These are phyloP conservation scores for Yponomeuta malinellus DNA, from an alignment of 2,888 invertebrate species.

Conservation along the genomic window DNA sequence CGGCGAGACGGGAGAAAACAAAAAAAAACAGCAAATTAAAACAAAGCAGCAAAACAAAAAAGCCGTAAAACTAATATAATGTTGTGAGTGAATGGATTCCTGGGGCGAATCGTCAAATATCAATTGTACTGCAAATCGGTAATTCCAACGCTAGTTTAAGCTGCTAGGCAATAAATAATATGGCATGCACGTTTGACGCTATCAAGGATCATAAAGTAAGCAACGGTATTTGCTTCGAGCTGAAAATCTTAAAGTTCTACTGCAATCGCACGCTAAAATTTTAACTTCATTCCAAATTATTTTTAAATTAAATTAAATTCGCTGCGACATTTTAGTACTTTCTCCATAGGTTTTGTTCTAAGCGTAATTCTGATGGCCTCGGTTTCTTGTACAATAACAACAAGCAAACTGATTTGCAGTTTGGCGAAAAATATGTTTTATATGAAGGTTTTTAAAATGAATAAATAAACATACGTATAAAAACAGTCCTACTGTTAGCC, in stretches of 20 bases:
- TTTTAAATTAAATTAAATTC: not conserved
- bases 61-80: conserved; percentile 21
- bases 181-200: not conserved
- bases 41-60: conserved; percentile 15
- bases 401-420: no score
- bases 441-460: no score
- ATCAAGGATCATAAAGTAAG: not conserved
- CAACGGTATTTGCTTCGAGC: not conserved
- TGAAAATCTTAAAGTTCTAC: not conserved
- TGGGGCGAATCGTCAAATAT: conserved; percentile 16
- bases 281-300: not conserved
- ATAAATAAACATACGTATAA: no score
- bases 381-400: no score
- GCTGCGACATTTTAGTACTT: not conserved
- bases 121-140: no score
- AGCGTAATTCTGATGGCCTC: no score
- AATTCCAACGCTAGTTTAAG: not conserved
- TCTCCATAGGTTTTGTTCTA: not conserved
- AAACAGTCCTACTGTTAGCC: no score
- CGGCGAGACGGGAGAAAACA: conserved; percentile 24
- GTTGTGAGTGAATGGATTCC: no score
- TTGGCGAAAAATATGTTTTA: no score
- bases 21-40: conserved; percentile 24
- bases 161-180: not conserved
- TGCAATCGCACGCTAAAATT: not conserved